Evolutionary conservation across 2,888 invertebrate genomes (phyloP), one percentile per base, ranked within the genome.

Genomic region (Tiphia femorata): DNA sequence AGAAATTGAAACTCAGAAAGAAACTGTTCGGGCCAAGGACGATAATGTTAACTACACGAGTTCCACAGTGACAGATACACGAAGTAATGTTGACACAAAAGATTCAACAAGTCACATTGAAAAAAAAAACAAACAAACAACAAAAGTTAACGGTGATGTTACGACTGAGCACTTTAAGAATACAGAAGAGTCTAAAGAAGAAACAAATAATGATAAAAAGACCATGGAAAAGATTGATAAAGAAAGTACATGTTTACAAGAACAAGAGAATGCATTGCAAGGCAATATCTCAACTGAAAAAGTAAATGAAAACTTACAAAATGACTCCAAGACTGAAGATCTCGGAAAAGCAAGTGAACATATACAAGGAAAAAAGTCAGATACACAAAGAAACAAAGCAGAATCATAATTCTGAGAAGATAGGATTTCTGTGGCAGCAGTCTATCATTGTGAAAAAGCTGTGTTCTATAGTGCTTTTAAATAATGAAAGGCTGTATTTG

Each of bases 361-460:
- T 52, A 66, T 72, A 51, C 75, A 75, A 57, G 72, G 64, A 30
- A 79, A 79, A 17, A 80, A 78, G 41, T 67, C 68, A 20, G 80
- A 81, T 33, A 63, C 64, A 43, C 75, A 78, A 57, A 75, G 71
- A 41, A 76, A 64, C 49, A 78, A 79, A 61, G 69, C 71, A 7
- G 80, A 82, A 35, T 77, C 80, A 67, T 81, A 81, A 80, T 70
- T 59, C 50, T 44, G n/a, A n/a, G n/a, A 49, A 56, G 30, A 41
- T 42, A 25, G 16, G 10, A 12, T 14, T 40, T 40, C 35, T 35
- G 35, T n/a, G n/a, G n/a, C n/a, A n/a, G n/a, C n/a, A n/a, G n/a
- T n/a, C n/a, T n/a, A n/a, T n/a, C n/a, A n/a, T n/a, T n/a, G n/a
- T n/a, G n/a, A n/a, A n/a, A n/a, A n/a, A n/a, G n/a, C n/a, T n/a